Base-by-base conservation (phyloP, 2,113 vertebrate genomes). In the Synchiropus splendidus region DNA sequence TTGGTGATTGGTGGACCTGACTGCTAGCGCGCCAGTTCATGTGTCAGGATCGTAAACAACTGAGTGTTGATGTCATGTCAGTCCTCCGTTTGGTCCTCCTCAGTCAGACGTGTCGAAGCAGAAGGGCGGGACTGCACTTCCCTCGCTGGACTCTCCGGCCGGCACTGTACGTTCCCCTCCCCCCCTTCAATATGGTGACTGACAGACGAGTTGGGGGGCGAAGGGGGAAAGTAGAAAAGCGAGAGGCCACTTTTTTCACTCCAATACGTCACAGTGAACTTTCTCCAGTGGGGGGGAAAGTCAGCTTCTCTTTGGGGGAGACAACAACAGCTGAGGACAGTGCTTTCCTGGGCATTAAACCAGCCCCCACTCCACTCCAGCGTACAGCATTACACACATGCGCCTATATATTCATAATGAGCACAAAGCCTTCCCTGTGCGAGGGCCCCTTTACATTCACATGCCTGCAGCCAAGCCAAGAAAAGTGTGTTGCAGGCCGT, bases 241-340 rank as follows among this genome's bases (percentile, higher is more conserved):
- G 8, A 50, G 51, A 35, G 45, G 54, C 61, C 36, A 33, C 27
- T 58, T 30, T 66, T 51, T 48, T 12, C 35, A n/a, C n/a, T n/a
- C n/a, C n/a, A n/a, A n/a, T 51, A 36, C 18, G 17, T 27, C 21
- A 27, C 21, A 27, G 21, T 27, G 21, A 8, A 27, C 21, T 27
- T 27, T 27, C n/a, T 27, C 21, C 21, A 27, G 4, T 5, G 4
- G 8, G 21, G 8, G 4, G 8, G 21, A 27, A 27, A 27, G 21
- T 27, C 21, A 27, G 21, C 21, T 27, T 27, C 21, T 27, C 21
- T 27, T 5, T 27, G 21, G 8, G 21, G 21, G 21, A 5, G 21
- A 51, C 49, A 62, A 69, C 66, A 73, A 66, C 75, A 77, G 74
- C 69, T 77, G 79, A 75, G 51, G 63, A 62, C 58, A 72, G 65